Conservation (phyloP, 2,888 invertebrate species). For the Baronia brevicornis region DNA sequence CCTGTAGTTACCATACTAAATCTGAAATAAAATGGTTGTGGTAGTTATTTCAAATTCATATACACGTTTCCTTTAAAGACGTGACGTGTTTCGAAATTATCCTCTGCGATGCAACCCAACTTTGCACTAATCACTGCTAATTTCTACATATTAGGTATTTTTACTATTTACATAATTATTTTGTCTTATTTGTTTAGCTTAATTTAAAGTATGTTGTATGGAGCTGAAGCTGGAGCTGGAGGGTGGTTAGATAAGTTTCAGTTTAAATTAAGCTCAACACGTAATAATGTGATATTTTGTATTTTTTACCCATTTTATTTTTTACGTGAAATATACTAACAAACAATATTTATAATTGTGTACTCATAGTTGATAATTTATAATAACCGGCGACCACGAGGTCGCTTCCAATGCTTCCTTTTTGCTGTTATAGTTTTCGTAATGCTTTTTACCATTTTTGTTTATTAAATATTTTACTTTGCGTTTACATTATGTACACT, state of each 20-base stretch:
- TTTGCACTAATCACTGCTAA: conserved; percentile 18
- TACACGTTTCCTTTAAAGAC: conserved; percentile 55
- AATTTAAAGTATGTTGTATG: conserved; percentile 54
- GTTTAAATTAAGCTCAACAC: conserved; percentile 75
- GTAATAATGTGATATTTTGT: conserved; percentile 75
- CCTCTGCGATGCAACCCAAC: conserved; percentile 20
- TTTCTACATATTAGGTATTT: conserved; percentile 20
- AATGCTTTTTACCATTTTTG: conserved; percentile 58
- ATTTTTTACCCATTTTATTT: conserved; percentile 62
- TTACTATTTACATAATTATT: conserved; percentile 26
- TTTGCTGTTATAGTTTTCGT: conserved; percentile 55
- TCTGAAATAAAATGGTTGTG: conserved; percentile 72
- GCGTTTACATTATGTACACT: conserved; percentile 62
- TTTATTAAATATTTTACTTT: conserved; percentile 53
- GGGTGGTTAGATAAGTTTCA: conserved; percentile 37
- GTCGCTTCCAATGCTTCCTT: conserved; percentile 65
- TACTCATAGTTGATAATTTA: conserved; percentile 44
- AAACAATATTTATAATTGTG: conserved; percentile 52
- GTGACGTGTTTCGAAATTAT: conserved; percentile 45
- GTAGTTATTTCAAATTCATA: conserved; percentile 71
- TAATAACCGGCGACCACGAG: conserved; percentile 36
- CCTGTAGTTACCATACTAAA: conserved; percentile 56
- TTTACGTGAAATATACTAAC: conserved; percentile 47
- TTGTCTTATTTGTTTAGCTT: conserved; percentile 68
- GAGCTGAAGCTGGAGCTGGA: conserved; percentile 29